Evolutionary conservation across 2,113 vertebrate genomes (phyloP), one percentile per base, ranked within the genome.

Genomic region (Herpailurus yagouaroundi): DNA sequence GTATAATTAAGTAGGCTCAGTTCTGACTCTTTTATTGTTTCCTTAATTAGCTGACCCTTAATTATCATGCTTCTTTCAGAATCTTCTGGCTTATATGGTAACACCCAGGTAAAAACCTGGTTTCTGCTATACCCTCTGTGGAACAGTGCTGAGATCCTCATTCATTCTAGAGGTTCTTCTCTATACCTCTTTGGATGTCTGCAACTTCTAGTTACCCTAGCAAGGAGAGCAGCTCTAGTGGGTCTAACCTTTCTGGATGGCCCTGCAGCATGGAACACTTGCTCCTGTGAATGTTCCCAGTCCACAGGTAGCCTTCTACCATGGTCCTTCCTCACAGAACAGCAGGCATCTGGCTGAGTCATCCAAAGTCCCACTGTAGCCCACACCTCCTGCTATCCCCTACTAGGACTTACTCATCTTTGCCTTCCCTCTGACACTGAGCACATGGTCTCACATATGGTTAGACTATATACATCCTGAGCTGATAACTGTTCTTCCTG

Each of bases 11-110:
- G 52, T 60, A 91, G 66, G 31, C 16, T 94, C 83, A 88, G 55
- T 92, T 93, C 33, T 81, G 5, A 29, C 57, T 83, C 68, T 48
- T 55, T 45, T 41, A 60, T 95, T 64, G 87, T 76, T 66, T 94
- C n/a, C 45, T 93, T 73, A 92, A 63, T 93, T 82, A 80, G n/a
- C 41, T 41, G 21, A 69, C n/a, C 7, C 21, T 13, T 23, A 97
- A 92, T 31, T 77, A 45, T 69, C 50, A 60, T 89, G 16, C 29
- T 92, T 93, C 77, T 86, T 94, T 97, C 38, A 91, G 76, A 86
- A 52, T 90, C 77, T 79, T 41, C 64, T 23, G 8, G 52, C 23
- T 95, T 82, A 77, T 25, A 16, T 38, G 79, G 73, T 4, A 85
- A 25, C 21, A 87, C 15, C 41, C 45, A 91, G 63, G 29, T 94